A percentile compares a stretch with the other conserved stretches of the same genome.
phyloP scores from a whole-genome alignment of 2,888 invertebrate species.

The Diarsia dahlii region DNA sequence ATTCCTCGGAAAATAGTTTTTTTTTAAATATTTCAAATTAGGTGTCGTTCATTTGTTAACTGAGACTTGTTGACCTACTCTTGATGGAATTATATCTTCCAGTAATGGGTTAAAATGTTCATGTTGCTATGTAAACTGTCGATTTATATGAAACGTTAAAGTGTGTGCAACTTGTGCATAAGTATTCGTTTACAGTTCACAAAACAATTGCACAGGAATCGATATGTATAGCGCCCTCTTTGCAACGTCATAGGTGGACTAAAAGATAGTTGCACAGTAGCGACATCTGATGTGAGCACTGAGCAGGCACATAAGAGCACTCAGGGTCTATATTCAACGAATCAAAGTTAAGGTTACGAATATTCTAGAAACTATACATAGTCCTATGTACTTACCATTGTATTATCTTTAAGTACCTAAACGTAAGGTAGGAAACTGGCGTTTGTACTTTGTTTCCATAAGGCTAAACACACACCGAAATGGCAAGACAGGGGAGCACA shows the following conservation, averaged over 20 bases:
- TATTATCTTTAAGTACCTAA: no score
- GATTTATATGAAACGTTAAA: background rate
- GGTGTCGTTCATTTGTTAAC: background rate
- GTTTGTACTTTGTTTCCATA: background rate
- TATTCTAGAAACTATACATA: background rate
- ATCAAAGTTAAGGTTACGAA: constrained; percentile 1
- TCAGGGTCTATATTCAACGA: background rate
- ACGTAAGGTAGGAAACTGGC: background rate
- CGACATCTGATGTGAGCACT: background rate
- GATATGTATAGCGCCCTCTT: background rate
- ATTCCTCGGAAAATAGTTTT: no score
- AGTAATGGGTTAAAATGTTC: background rate
- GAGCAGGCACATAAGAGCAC: background rate
- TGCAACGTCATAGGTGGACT: background rate
- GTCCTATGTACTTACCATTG: background rate
- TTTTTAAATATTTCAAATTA: no score
- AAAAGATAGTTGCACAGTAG: background rate
- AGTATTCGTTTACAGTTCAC: background rate
- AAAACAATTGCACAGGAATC: background rate
- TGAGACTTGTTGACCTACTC: no score
- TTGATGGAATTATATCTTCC: no score
- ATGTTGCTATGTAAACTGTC: background rate
- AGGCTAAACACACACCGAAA: background rate
- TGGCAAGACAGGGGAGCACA: background rate
- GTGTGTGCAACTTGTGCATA: background rate